Base-by-base conservation (phyloP, 2,797 vertebrate genomes). In the Microctenopoma stevenorrisi region DNA sequence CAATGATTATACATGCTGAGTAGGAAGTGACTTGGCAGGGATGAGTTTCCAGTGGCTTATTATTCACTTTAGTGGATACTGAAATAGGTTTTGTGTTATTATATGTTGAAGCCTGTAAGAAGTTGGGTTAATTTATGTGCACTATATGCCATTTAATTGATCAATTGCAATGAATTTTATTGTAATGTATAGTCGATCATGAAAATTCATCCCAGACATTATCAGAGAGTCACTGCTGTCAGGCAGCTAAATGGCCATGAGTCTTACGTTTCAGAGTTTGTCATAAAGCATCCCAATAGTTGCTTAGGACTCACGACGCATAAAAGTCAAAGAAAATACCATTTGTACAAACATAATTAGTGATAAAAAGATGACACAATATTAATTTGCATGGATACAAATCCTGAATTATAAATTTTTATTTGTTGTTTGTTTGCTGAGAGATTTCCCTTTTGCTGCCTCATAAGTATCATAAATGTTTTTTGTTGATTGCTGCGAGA, bases 181-280 rank as follows among this genome's bases (percentile, higher is more conserved):
- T 5, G 14, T 35, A 43, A 4, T 44, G 1, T 72, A 67, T 60
- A 18, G 3, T 64, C 40, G 46, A 37, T 71, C 43, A 68, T 74
- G 79, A 76, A 90, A 89, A 87, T 81, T 82, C 84, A 85, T 88
- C 86, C 88, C 84, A 60, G 28, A 51, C 68, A 58, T 66, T 63
- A n/a, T 62, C 72, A 83, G 8, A 72, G 33, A 35, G 52, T 76
- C 56, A 57, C 33, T 77, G 42, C 64, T 72, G 58, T 73, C 55
- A 77, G 42, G 76, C 70, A 82, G 69, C 75, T 50, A 52, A 71
- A 82, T 76, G 60, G 46, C 48, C 44, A 55, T n/a, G 18, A 69
- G 46, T 83, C 90, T 91, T 89, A 91, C 79, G 64, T 90, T 88
- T 86, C 38, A 83, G 67, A 55, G 70, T 85, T 79, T 85, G 62